A percentile compares a stretch with the other conserved stretches of the same genome.
Evolutionary conservation across 2,888 invertebrate genomes (phyloP).

Genomic region (Blastobasis lacticolella): DNA sequence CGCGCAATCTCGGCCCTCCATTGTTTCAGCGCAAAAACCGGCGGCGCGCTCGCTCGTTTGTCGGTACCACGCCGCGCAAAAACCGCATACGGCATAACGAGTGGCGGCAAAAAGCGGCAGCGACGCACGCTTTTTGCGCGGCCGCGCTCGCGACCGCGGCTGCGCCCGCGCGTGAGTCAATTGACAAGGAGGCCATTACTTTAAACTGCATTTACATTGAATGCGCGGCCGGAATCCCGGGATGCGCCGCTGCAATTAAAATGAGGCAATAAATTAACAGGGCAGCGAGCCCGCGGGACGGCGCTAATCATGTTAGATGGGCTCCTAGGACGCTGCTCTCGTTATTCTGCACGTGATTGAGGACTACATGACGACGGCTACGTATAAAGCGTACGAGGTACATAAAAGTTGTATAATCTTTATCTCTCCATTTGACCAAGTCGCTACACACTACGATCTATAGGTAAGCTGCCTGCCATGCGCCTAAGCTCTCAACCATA

Average conservation of each 20-base stretch:
- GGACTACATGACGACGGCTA: too few species aligned
- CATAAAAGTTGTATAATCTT: too few species aligned
- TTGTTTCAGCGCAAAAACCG: conserved; percentile 48
- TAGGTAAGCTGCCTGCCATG: too few species aligned
- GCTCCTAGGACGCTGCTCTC: too few species aligned
- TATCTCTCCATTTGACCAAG: too few species aligned
- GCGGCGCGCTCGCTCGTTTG: conserved; percentile 41
- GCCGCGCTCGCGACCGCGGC: conserved; percentile 20
- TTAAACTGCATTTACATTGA: conserved; percentile 64
- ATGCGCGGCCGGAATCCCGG: conserved; percentile 38
- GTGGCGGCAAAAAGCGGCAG: conserved; percentile 55
- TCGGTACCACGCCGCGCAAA: conserved; percentile 51
- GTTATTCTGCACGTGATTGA: too few species aligned
- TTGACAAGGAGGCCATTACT: conserved; percentile 54
- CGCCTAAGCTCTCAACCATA: too few species aligned
- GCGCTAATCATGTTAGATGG: too few species aligned
- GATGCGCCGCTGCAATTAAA: conserved; percentile 57
- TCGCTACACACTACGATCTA: too few species aligned
- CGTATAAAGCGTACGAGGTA: too few species aligned
- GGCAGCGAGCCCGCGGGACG: conserved; percentile 16
- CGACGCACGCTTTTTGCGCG: conserved; percentile 49
- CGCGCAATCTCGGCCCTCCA: conserved; percentile 48
- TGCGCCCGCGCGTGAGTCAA: conserved; percentile 24
- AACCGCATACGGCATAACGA: conserved; percentile 61
- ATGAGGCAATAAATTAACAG: conserved; percentile 62